A percentile compares a stretch with the other conserved stretches of the same genome.
These are phyloP conservation scores for Parus major DNA, from an alignment of 2,113 vertebrate species.

Conservation along the genomic window DNA sequence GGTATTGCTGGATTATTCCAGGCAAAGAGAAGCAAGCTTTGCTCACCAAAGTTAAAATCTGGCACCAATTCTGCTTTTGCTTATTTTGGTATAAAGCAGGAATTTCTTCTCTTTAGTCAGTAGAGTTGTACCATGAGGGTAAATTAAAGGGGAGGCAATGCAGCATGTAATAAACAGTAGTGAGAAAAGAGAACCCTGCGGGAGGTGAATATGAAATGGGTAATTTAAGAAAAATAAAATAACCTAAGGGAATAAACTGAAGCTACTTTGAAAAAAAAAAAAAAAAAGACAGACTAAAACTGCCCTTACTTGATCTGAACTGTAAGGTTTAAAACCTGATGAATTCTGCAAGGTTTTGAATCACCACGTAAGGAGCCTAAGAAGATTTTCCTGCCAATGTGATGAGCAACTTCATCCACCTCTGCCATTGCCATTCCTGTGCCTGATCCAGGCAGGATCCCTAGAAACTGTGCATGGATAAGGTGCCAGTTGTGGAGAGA, in stretches of 20 bases:
- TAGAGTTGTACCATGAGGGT: neutral
- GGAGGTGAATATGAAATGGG: neutral
- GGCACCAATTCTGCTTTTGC: neutral
- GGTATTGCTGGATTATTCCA: neutral
- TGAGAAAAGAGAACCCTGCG: neutral
- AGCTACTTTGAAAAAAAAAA: neutral
- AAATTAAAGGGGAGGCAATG: constrained; percentile 13
- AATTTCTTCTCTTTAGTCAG: constrained; percentile 20
- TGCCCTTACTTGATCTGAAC: neutral
- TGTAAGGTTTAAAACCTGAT: neutral
- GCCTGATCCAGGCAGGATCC: neutral
- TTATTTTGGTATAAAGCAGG: constrained; percentile 41
- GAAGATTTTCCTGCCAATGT: neutral
- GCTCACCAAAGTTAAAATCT: constrained; percentile 3
- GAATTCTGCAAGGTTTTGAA: neutral
- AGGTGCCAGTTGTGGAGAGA: neutral
- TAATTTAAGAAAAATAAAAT: constrained; percentile 36
- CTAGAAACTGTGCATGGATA: neutral
- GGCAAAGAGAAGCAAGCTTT: constrained; percentile 2
- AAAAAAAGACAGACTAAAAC: neutral
- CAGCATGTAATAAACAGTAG: neutral
- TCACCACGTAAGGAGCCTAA: neutral
- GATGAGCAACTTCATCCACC: neutral
- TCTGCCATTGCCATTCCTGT: neutral
- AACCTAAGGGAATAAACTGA: neutral